phyloP scores from a whole-genome alignment of 2,113 vertebrate genomes.

The Gulo gulo region DNA sequence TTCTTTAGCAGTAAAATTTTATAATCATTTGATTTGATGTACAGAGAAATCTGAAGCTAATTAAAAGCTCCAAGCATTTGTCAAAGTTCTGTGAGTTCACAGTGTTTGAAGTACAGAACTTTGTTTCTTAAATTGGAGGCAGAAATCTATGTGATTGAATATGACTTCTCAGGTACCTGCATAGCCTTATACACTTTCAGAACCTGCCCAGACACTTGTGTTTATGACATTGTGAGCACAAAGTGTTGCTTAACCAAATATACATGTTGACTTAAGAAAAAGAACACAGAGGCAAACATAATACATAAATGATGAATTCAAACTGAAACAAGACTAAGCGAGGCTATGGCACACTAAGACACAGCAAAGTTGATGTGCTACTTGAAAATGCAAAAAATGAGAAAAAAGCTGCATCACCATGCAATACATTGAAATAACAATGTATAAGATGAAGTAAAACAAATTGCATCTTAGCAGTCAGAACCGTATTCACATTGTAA shows the following conservation, averaged over 20 bases:
- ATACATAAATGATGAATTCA: not conserved
- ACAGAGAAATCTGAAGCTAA: constrained; percentile 42
- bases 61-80: constrained; percentile 39
- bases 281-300: not conserved
- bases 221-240: not conserved
- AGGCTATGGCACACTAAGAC: not conserved
- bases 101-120: not conserved
- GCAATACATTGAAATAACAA: not conserved
- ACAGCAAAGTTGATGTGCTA: not conserved
- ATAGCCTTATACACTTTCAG: not conserved
- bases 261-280: not conserved
- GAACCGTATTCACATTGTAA: not conserved
- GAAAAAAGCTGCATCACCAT: not conserved
- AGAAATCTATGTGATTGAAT: not conserved
- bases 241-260: not conserved
- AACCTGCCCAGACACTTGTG: not conserved
- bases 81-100: not conserved
- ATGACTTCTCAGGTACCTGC: not conserved
- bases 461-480: not conserved
- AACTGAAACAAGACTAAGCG: not conserved
- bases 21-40: constrained; percentile 52
- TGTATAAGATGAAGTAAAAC: not conserved
- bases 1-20: constrained; percentile 42
- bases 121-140: not conserved
- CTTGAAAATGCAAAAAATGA: not conserved